Evolutionary conservation across 2,797 vertebrate species (phyloP).

Genomic region (Oreortyx pictus): DNA sequence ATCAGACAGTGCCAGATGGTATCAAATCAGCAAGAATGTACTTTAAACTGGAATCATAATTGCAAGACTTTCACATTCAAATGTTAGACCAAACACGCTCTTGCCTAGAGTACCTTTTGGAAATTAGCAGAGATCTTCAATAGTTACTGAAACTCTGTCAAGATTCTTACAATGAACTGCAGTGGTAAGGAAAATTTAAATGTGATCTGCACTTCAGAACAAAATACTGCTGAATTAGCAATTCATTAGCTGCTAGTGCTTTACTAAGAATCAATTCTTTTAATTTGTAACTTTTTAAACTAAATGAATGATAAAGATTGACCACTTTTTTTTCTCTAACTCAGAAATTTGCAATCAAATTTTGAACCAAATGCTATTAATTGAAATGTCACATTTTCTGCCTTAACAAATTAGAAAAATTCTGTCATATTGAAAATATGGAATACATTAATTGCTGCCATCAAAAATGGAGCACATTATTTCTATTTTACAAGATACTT

Average conservation of each 20-base stretch:
- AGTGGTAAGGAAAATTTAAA: background rate
- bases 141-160: background rate
- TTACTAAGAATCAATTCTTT: background rate
- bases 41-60: background rate
- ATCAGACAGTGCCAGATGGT: background rate
- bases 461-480: background rate
- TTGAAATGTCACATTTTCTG: background rate
- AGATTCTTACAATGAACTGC: background rate
- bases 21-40: background rate
- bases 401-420: background rate
- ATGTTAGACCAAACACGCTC: background rate
- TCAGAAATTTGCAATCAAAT: background rate
- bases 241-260: background rate
- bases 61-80: background rate
- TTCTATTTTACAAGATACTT: background rate
- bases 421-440: background rate
- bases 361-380: background rate
- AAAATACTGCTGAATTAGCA: background rate
- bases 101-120: background rate
- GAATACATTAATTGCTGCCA: background rate
- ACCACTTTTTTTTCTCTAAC: accelerated
- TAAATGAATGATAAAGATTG: background rate
- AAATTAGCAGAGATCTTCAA: background rate
- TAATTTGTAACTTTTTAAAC: background rate
- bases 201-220: background rate